Conservation (phyloP, 2,797 vertebrate genomes). For the Siniperca scherzeri region DNA sequence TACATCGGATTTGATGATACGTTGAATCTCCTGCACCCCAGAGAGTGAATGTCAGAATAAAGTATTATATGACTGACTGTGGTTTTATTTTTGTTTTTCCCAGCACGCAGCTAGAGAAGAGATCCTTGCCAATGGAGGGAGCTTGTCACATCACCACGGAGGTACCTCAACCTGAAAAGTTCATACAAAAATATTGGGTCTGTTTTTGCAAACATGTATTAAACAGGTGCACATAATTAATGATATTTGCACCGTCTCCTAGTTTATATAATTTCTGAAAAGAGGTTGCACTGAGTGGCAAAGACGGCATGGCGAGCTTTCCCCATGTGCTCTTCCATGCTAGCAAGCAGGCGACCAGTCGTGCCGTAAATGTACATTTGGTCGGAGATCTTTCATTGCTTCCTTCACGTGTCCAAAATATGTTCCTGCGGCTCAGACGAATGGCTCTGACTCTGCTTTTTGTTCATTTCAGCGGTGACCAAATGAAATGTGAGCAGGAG, state of each 20-base stretch:
- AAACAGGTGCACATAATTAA: conserved; percentile 11
- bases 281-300: conserved; percentile 15
- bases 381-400: conserved; percentile 60
- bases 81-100: conserved; percentile 31
- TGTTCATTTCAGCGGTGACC: conserved; percentile 79
- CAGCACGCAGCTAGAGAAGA: conserved; percentile 97
- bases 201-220: background rate
- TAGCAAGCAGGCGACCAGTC: conserved; percentile 22
- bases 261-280: conserved; percentile 18
- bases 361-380: conserved; percentile 57
- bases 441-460: conserved; percentile 73
- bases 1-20: conserved; percentile 11
- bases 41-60: conserved; percentile 9
- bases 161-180: conserved; percentile 83
- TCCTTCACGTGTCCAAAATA: conserved; percentile 64
- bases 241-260: conserved; percentile 18
- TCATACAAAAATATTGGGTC: conserved; percentile 7
- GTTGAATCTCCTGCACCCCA: background rate
- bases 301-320: conserved; percentile 12
- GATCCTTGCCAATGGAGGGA: conserved; percentile 98
- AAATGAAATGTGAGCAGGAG: conserved; percentile 81
- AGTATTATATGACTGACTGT: conserved; percentile 25
- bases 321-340: conserved; percentile 21
- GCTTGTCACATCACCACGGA: conserved; percentile 99
- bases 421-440: conserved; percentile 65